Evolutionary conservation across 2,888 invertebrate genomes (phyloP).

Genomic region (Eurytoma adleriae): DNA sequence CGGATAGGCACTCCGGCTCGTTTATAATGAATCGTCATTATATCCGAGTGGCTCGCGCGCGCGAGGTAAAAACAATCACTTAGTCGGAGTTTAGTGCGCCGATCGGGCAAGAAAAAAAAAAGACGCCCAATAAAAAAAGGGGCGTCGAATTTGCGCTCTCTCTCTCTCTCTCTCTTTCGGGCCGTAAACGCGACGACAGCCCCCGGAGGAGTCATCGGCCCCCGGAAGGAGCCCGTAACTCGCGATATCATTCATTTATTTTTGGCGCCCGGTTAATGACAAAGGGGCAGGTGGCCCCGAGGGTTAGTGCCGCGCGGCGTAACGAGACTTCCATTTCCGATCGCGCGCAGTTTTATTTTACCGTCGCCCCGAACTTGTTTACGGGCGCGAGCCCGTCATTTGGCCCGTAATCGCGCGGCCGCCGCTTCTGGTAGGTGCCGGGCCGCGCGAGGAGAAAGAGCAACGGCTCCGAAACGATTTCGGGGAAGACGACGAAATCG

Average conservation of each 20-base stretch:
- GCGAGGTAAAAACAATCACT: slow-evolving; percentile 50
- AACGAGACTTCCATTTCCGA: slow-evolving; percentile 23
- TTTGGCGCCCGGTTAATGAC: slow-evolving; percentile 44
- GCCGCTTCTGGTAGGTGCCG: background rate
- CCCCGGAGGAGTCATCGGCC: background rate
- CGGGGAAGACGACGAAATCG: slow-evolving; percentile 44
- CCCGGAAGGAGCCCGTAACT: background rate
- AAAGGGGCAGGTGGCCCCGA: background rate
- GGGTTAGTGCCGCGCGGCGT: background rate
- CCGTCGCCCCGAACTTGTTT: slow-evolving; percentile 32
- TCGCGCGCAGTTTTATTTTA: slow-evolving; percentile 1
- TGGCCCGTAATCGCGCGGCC: background rate
- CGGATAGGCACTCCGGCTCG: background rate
- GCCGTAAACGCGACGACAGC: slow-evolving; percentile 37
- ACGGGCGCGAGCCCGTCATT: slow-evolving; percentile 31
- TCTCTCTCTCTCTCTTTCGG: slow-evolving; percentile 16
- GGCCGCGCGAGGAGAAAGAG: background rate
- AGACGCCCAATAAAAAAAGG: slow-evolving; percentile 37
- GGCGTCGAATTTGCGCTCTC: background rate
- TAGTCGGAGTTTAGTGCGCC: slow-evolving; percentile 13
- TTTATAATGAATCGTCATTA: slow-evolving; percentile 43
- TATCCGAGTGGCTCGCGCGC: background rate
- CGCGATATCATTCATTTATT: slow-evolving; percentile 45
- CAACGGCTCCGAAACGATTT: slow-evolving; percentile 42
- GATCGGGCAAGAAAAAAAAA: slow-evolving; percentile 48